Conservation (phyloP, 2,888 invertebrate species). For the Stenoptilia bipunctidactyla region DNA sequence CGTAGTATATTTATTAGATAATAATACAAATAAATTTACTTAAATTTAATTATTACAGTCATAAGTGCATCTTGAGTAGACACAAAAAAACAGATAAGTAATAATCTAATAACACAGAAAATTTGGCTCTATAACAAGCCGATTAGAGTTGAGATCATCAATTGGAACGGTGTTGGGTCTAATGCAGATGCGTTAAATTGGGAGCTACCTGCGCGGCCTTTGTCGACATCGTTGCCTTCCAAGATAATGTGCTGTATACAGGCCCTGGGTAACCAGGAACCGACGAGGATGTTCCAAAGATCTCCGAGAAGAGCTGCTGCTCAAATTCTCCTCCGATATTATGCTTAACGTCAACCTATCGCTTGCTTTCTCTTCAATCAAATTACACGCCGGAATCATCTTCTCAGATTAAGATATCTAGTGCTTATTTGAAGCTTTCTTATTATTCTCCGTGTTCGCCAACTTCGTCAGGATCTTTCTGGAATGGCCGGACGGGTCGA, state of each 20-base stretch:
- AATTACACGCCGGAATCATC: slow-evolving; percentile 22
- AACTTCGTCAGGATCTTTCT: slow-evolving; percentile 91
- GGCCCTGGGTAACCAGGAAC: slow-evolving; percentile 46
- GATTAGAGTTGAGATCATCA: slow-evolving; percentile 53
- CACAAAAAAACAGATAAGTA: slow-evolving; percentile 34
- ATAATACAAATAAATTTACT: too few species aligned
- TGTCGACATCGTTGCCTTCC: slow-evolving; percentile 22
- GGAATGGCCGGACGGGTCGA: slow-evolving; percentile 93
- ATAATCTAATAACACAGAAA: slow-evolving; percentile 63
- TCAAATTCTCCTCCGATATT: slow-evolving; percentile 48
- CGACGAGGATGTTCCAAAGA: slow-evolving; percentile 58
- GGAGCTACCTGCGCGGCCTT: slow-evolving; percentile 25
- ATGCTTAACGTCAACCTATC: slow-evolving; percentile 58
- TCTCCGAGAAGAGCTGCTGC: slow-evolving; percentile 44
- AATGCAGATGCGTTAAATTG: slow-evolving; percentile 20
- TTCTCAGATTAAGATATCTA: slow-evolving; percentile 23
- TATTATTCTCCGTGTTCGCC: slow-evolving; percentile 86
- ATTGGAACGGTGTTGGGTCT: slow-evolving; percentile 53
- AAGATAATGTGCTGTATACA: slow-evolving; percentile 41
- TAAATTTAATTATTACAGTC: slow-evolving; percentile 46
- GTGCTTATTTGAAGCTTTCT: slow-evolving; percentile 63
- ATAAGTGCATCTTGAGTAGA: slow-evolving; percentile 34
- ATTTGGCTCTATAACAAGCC: slow-evolving; percentile 62
- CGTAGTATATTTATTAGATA: neutral
- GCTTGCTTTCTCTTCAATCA: slow-evolving; percentile 35